phyloP scores from a whole-genome alignment of 2,797 vertebrate genomes.

The Argya squamiceps region DNA sequence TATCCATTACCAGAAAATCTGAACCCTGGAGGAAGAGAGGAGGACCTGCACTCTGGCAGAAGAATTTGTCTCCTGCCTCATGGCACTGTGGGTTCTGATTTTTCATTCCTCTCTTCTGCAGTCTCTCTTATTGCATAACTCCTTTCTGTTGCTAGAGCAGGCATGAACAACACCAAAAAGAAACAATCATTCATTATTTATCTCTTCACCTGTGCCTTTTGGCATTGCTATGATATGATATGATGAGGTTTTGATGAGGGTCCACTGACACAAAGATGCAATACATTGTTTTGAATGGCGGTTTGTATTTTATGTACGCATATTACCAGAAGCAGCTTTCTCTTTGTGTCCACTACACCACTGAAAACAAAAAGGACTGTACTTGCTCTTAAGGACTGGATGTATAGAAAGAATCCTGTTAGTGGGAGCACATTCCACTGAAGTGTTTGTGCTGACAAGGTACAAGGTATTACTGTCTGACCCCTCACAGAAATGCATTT shows the following conservation, averaged over 20 bases:
- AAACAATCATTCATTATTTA: not conserved
- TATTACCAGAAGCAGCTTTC: not conserved
- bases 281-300: not conserved
- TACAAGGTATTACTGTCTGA: not conserved
- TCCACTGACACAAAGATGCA: not conserved
- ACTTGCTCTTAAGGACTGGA: not conserved
- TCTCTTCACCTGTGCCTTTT: not conserved
- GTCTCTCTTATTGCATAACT: not conserved
- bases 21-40: not conserved
- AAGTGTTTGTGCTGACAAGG: not conserved
- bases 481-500: not conserved
- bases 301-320: not conserved
- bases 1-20: not conserved
- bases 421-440: not conserved
- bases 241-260: not conserved
- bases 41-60: not conserved
- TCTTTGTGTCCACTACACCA: not conserved
- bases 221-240: not conserved
- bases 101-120: fast-evolving
- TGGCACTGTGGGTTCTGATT: not conserved
- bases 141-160: not conserved
- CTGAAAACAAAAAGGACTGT: not conserved
- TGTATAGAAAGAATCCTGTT: not conserved
- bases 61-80: not conserved
- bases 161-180: not conserved